phyloP scores from a whole-genome alignment of 2,113 vertebrate species.

The Lichenostomus cassidix region DNA sequence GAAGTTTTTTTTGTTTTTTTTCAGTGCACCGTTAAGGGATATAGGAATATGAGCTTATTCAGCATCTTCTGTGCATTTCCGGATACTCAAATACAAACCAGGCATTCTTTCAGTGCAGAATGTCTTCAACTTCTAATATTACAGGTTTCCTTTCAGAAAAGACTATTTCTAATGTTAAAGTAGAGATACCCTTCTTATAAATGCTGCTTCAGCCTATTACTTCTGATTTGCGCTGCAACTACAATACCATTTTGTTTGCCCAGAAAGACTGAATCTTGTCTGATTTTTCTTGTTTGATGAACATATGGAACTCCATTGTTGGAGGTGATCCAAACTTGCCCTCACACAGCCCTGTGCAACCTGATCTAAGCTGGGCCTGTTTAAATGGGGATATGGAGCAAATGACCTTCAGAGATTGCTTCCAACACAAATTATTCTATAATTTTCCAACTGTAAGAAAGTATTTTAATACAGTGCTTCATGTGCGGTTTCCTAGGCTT shows the following conservation, averaged over 20 bases:
- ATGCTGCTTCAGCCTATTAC: background rate
- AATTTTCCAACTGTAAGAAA: background rate
- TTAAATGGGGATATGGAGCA: background rate
- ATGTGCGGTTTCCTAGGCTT: background rate
- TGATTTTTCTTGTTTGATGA: background rate
- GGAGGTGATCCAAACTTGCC: background rate
- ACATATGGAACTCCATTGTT: background rate
- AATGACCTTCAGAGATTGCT: background rate
- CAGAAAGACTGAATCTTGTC: background rate
- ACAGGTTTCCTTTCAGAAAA: background rate
- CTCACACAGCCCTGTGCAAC: background rate
- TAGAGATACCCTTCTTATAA: background rate
- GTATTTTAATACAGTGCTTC: background rate
- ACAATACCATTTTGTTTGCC: background rate
- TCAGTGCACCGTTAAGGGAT: background rate
- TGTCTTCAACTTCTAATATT: background rate
- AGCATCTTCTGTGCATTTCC: background rate
- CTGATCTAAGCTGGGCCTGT: background rate
- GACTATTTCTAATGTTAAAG: background rate
- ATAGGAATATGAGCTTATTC: background rate
- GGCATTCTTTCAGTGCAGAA: background rate
- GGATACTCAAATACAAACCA: background rate
- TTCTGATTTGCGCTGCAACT: background rate
- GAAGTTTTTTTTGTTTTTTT: background rate
- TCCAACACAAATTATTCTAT: background rate